Percentiles rank a stretch among this genome's conserved stretches.
Conservation (phyloP, 2,797 vertebrate species). For the Halcyon smyrnensis region DNA sequence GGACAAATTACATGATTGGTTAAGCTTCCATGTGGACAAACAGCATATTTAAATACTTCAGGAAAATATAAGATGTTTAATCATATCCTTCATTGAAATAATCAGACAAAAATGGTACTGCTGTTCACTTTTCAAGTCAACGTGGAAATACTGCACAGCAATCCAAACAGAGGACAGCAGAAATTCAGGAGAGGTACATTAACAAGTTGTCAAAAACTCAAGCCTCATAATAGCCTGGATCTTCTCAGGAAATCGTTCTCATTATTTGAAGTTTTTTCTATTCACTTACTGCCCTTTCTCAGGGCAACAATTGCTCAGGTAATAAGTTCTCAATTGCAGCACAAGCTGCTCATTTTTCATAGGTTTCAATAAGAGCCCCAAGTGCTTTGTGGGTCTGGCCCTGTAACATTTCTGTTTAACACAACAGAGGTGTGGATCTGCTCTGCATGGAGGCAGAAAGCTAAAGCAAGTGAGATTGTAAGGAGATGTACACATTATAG, state of each 20-base stretch:
- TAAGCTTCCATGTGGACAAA: not conserved
- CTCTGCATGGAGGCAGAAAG: not conserved
- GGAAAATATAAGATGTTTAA: not conserved
- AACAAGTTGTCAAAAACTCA: not conserved
- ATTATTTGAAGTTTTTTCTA: not conserved
- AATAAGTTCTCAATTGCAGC: not conserved
- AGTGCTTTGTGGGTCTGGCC: not conserved
- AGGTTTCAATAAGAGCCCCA: not conserved
- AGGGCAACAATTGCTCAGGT: not conserved
- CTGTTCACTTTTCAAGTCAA: not conserved
- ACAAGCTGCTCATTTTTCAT: not conserved
- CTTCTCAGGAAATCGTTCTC: not conserved
- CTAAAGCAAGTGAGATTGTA: not conserved
- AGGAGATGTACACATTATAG: not conserved
- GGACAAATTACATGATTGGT: not conserved
- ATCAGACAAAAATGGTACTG: not conserved
- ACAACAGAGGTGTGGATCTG: not conserved
- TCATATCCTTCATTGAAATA: not conserved
- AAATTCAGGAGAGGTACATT: not conserved
- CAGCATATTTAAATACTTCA: not conserved
- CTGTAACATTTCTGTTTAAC: not conserved
- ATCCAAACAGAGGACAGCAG: not conserved
- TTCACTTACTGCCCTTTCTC: not conserved
- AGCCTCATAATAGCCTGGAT: not conserved
- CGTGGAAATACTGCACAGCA: not conserved